phyloP scores from a whole-genome alignment of 2,888 invertebrate genomes.

The Electrophaes corylata region DNA sequence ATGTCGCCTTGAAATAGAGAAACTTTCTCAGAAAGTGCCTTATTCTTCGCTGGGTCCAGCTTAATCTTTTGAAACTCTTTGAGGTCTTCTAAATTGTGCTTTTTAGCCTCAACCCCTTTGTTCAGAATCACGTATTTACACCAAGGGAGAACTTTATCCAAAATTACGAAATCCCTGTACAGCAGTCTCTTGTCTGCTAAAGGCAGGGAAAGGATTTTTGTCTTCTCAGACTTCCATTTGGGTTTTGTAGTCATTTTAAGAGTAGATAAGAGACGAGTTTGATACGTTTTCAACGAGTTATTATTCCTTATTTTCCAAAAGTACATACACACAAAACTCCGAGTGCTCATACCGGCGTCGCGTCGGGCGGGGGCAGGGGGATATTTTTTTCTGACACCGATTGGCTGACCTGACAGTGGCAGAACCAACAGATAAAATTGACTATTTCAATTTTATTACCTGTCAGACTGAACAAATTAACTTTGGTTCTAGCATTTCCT shows the following conservation, averaged over 20 bases:
- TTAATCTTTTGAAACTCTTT: constrained; percentile 60
- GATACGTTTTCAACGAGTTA: constrained; percentile 10
- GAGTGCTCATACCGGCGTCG: too few species aligned
- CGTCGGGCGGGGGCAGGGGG: too few species aligned
- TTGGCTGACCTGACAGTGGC: too few species aligned
- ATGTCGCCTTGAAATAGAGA: constrained; percentile 92
- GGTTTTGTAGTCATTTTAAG: constrained; percentile 67
- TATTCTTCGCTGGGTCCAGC: constrained; percentile 66
- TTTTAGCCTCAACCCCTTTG: constrained; percentile 62
- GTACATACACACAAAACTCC: too few species aligned
- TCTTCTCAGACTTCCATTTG: constrained; percentile 80
- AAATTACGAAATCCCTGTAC: constrained; percentile 71
- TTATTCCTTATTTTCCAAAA: too few species aligned
- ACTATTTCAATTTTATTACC: too few species aligned
- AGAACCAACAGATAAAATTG: too few species aligned
- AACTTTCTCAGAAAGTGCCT: constrained; percentile 83
- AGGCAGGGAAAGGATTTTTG: constrained; percentile 78
- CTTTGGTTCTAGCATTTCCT: too few species aligned
- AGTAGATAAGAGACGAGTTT: constrained; percentile 45
- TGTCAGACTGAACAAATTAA: too few species aligned
- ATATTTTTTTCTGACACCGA: too few species aligned
- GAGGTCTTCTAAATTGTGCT: constrained; percentile 65
- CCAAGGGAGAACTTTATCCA: constrained; percentile 84
- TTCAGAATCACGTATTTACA: constrained; percentile 70
- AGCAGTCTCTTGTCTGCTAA: constrained; percentile 80